These are phyloP conservation scores for Ptyas mucosa DNA, from an alignment of 2,113 vertebrate genomes.

Conservation along the genomic window DNA sequence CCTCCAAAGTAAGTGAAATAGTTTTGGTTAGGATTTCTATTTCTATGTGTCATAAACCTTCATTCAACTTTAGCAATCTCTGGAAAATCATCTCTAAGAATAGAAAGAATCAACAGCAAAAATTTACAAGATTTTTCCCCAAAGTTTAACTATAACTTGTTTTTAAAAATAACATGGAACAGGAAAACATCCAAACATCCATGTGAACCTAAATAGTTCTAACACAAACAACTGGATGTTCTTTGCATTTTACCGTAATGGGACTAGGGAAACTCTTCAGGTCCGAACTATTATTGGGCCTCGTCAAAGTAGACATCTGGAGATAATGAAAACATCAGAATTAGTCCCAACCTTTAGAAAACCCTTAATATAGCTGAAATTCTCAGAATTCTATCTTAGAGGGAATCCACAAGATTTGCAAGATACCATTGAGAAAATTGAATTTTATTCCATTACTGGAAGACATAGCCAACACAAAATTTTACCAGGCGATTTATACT, in stretches of 20 bases:
- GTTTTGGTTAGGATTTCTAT: not conserved
- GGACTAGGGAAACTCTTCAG: constrained; percentile 59
- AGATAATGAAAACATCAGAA: constrained; percentile 7
- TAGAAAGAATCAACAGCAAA: not conserved
- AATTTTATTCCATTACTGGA: not conserved
- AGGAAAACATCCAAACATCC: not conserved
- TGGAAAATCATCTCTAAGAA: not conserved
- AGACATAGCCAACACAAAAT: not conserved
- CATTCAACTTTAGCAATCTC: not conserved
- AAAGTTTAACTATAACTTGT: not conserved
- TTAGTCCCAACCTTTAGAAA: not conserved
- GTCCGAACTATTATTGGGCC: constrained; percentile 53
- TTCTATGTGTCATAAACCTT: not conserved
- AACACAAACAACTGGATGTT: not conserved
- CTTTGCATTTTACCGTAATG: constrained; percentile 60
- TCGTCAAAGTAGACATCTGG: constrained; percentile 69
- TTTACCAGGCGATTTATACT: not conserved
- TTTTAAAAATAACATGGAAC: not conserved
- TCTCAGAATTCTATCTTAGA: not conserved
- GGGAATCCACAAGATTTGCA: not conserved
- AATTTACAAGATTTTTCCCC: not conserved
- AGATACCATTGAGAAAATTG: not conserved
- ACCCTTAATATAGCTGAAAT: not conserved
- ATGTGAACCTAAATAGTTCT: not conserved
- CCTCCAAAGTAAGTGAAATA: not conserved